A percentile compares a stretch with the other conserved stretches of the same genome.
Evolutionary conservation across 2,113 vertebrate genomes (phyloP).

Genomic region (Pelecanus crispus): DNA sequence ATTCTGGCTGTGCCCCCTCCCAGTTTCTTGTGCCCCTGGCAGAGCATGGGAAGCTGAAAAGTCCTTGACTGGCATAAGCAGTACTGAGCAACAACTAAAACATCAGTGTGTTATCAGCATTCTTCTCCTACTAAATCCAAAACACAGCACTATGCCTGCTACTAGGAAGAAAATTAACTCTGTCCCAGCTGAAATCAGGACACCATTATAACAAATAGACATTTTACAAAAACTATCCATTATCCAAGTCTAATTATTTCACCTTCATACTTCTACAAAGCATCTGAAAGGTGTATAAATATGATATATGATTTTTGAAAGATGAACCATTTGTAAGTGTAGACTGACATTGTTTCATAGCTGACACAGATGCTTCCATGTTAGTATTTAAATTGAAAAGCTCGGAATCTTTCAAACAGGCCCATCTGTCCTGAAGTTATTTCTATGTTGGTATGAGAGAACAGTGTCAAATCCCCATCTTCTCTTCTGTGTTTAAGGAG

Average conservation of each 20-base stretch:
- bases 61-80: too few species aligned
- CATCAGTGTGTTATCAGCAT: too few species aligned
- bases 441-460: background rate
- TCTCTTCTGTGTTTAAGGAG: background rate
- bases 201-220: background rate
- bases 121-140: too few species aligned
- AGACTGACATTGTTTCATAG: background rate
- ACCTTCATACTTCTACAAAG: background rate
- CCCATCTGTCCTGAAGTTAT: background rate
- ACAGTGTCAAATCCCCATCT: background rate
- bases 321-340: background rate
- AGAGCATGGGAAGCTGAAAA: too few species aligned
- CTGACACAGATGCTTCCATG: background rate
- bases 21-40: too few species aligned
- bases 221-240: background rate
- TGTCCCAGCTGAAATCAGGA: too few species aligned
- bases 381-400: background rate
- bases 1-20: too few species aligned
- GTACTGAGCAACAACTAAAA: too few species aligned
- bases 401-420: background rate
- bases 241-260: background rate
- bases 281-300: background rate
- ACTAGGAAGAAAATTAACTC: too few species aligned
- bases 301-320: background rate
- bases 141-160: too few species aligned